These are phyloP conservation scores for Ceryle rudis DNA, from an alignment of 2,797 vertebrate genomes.

Conservation along the genomic window DNA sequence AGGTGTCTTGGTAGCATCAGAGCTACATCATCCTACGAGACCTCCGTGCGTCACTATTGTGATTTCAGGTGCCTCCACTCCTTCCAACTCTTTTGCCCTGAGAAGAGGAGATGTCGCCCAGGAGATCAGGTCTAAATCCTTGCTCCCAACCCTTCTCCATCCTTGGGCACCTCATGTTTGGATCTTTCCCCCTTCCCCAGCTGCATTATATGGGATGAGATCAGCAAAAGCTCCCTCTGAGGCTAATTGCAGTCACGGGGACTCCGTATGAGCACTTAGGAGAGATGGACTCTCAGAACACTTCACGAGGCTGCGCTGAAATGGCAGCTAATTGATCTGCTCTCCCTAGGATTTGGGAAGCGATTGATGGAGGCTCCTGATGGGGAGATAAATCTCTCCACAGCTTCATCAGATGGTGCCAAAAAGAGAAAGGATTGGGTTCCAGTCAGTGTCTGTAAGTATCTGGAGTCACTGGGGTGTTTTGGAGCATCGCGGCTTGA, in stretches of 20 bases:
- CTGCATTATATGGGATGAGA: neutral
- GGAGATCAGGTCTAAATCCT: neutral
- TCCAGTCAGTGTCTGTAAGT: rapidly evolving
- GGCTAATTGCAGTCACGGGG: neutral
- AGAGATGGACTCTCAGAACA: neutral
- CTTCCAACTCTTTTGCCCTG: neutral
- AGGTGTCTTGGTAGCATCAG: neutral
- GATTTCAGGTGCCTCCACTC: neutral
- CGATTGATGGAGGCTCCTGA: neutral
- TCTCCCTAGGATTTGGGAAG: neutral
- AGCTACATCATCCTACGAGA: neutral
- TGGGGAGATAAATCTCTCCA: neutral
- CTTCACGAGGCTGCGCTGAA: neutral
- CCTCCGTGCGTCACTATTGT: rapidly evolving
- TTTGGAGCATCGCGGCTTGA: neutral
- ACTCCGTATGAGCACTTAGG: neutral
- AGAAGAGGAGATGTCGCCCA: neutral
- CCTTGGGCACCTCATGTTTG: neutral
- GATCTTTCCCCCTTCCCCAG: neutral
- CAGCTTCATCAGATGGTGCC: neutral
- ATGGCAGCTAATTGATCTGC: neutral
- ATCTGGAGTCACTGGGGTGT: neutral
- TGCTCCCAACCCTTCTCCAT: neutral
- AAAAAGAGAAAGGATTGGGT: neutral
- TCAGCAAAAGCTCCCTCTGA: neutral